These are phyloP conservation scores for Tethea ocularis DNA, from an alignment of 2,888 invertebrate species.

Conservation along the genomic window DNA sequence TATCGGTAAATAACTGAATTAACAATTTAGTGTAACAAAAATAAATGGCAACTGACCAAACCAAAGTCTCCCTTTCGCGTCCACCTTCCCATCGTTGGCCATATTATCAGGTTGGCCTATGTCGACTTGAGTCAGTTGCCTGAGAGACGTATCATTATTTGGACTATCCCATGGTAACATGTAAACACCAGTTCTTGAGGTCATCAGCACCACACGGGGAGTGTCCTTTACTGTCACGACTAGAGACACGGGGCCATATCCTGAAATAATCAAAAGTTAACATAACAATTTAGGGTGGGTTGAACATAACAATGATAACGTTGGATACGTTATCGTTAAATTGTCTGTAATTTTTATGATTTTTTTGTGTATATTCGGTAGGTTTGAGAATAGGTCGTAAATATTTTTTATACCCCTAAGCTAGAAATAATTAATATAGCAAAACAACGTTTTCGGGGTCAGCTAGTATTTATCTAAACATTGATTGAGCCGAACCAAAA, in stretches of 20 bases:
- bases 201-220: constrained; percentile 65
- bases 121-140: constrained; percentile 64
- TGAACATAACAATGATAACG: too few relatives aligned
- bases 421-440: too few relatives aligned
- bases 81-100: constrained; percentile 89
- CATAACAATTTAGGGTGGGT: constrained; percentile 7
- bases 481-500: too few relatives aligned
- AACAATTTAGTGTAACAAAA: background rate
- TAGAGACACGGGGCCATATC: constrained; percentile 79
- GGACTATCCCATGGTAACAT: constrained; percentile 61
- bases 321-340: too few relatives aligned
- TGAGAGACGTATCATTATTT: constrained; percentile 51
- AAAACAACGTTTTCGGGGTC: too few relatives aligned
- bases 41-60: constrained; percentile 70
- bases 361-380: too few relatives aligned
- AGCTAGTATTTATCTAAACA: too few relatives aligned
- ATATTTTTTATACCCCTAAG: too few relatives aligned
- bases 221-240: constrained; percentile 77
- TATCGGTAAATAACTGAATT: background rate
- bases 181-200: constrained; percentile 71
- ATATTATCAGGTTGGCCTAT: constrained; percentile 77
- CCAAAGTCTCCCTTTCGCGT: constrained; percentile 87
- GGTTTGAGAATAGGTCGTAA: too few relatives aligned
- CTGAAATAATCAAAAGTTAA: constrained; percentile 40
- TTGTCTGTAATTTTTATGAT: too few relatives aligned